Conservation (phyloP, 2,888 invertebrate genomes). For the Troides oblongomaculatus region DNA sequence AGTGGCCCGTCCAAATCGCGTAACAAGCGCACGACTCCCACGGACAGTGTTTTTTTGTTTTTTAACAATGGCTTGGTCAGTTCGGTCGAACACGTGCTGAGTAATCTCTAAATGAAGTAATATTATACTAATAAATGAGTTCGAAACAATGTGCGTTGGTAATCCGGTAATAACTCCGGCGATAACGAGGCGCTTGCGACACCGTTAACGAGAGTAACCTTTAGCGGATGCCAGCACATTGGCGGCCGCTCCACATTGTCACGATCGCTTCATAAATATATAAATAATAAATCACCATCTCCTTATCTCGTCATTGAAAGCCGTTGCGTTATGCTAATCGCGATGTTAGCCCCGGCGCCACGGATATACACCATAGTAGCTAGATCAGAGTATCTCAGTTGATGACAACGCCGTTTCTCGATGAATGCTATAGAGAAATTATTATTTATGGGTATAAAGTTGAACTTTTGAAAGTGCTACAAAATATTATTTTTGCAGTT, state of each 20-base stretch:
- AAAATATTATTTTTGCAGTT: too few species aligned
- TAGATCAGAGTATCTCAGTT: too few species aligned
- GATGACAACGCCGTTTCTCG: too few species aligned
- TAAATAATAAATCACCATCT: constrained; percentile 63
- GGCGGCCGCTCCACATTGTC: constrained; percentile 72
- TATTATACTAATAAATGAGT: constrained; percentile 10
- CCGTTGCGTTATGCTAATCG: constrained; percentile 45
- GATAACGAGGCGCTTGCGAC: constrained; percentile 59
- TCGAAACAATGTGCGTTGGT: constrained; percentile 21
- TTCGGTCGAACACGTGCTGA: constrained; percentile 3
- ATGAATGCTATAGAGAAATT: too few species aligned
- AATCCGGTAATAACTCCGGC: constrained; percentile 47
- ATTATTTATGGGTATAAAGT: too few species aligned
- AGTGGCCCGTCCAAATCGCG: constrained; percentile 33
- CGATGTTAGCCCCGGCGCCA: not conserved
- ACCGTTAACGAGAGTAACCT: constrained; percentile 76
- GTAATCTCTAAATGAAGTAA: constrained; percentile 9
- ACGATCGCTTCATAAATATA: constrained; percentile 63
- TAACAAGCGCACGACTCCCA: constrained; percentile 52
- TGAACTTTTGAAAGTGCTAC: too few species aligned
- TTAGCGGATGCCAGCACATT: constrained; percentile 67
- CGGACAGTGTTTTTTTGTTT: constrained; percentile 29
- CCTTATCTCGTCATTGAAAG: constrained; percentile 55
- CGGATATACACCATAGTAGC: not conserved
- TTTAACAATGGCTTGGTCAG: not conserved